phyloP scores from a whole-genome alignment of 2,888 invertebrate species.

The Petrolisthes cinctipes region DNA sequence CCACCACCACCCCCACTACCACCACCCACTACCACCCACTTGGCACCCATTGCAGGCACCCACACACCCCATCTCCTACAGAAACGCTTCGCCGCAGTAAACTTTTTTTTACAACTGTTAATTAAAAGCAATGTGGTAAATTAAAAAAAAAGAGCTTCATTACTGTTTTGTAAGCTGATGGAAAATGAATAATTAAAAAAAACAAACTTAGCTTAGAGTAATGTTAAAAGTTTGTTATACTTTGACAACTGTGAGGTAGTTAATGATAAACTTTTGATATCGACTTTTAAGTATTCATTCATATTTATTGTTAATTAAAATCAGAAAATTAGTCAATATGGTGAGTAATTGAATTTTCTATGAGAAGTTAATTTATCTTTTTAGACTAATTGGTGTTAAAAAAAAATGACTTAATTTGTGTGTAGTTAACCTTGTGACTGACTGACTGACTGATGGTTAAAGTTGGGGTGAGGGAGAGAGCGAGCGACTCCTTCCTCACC shows the following conservation, averaged over 20 bases:
- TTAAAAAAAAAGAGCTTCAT: background rate
- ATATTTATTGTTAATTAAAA: background rate
- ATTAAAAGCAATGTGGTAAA: background rate
- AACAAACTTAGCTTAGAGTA: background rate
- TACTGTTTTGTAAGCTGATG: background rate
- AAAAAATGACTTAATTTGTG: background rate
- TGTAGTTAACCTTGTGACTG: conserved; percentile 5
- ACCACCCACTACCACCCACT: conserved; percentile 7
- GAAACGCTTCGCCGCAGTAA: conserved; percentile 11
- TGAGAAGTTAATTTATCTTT: too few relatives aligned
- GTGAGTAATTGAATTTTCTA: background rate
- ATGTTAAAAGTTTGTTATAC: background rate
- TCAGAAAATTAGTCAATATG: background rate
- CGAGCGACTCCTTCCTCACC: background rate
- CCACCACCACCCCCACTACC: background rate
- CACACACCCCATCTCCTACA: too few relatives aligned
- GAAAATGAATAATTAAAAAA: background rate
- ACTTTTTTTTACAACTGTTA: background rate
- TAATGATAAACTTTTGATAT: conserved; percentile 8
- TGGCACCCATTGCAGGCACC: conserved; percentile 2
- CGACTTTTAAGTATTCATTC: background rate
- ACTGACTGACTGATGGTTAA: background rate
- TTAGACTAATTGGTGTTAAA: background rate
- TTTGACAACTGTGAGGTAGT: background rate
- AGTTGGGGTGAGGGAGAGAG: conserved; percentile 17